Percentiles rank a stretch among this genome's conserved stretches.
Evolutionary conservation across 2,888 invertebrate genomes (phyloP).

Genomic region (Volucella inanis): DNA sequence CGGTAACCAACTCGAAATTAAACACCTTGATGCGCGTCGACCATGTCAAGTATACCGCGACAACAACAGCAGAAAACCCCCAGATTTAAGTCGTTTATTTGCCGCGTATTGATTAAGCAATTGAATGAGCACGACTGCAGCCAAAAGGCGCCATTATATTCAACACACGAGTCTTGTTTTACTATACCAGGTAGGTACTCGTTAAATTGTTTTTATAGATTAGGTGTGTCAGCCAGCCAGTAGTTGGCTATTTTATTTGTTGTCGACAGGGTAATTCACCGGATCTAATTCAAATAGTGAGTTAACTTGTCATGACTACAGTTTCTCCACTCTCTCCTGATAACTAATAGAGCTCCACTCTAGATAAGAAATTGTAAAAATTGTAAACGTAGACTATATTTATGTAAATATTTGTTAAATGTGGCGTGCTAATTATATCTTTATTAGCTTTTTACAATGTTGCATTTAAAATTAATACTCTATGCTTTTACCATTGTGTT

Average conservation of each 20-base stretch:
- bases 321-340: not conserved
- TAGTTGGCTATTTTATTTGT: slow-evolving; percentile 5
- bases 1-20: slow-evolving; percentile 30
- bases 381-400: slow-evolving; percentile 13
- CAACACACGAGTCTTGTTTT: slow-evolving; percentile 8
- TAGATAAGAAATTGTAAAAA: slow-evolving; percentile 25
- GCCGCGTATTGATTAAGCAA: slow-evolving; percentile 43
- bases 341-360: slow-evolving; percentile 19
- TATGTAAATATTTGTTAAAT: slow-evolving; percentile 63
- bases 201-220: slow-evolving; percentile 5
- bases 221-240: not conserved
- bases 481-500: too few relatives aligned
- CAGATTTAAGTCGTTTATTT: not conserved
- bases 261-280: slow-evolving; percentile 49
- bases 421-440: slow-evolving; percentile 44
- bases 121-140: slow-evolving; percentile 57
- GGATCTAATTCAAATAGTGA: slow-evolving; percentile 26
- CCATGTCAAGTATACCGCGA: too few relatives aligned
- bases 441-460: slow-evolving; percentile 37
- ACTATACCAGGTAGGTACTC: not conserved
- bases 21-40: slow-evolving; percentile 1
- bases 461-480: slow-evolving; percentile 1
- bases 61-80: not conserved
- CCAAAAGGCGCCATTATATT: slow-evolving; percentile 60
- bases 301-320: slow-evolving; percentile 53